These are phyloP conservation scores for Aplodontia rufa DNA, from an alignment of 2,113 vertebrate genomes.

Conservation along the genomic window DNA sequence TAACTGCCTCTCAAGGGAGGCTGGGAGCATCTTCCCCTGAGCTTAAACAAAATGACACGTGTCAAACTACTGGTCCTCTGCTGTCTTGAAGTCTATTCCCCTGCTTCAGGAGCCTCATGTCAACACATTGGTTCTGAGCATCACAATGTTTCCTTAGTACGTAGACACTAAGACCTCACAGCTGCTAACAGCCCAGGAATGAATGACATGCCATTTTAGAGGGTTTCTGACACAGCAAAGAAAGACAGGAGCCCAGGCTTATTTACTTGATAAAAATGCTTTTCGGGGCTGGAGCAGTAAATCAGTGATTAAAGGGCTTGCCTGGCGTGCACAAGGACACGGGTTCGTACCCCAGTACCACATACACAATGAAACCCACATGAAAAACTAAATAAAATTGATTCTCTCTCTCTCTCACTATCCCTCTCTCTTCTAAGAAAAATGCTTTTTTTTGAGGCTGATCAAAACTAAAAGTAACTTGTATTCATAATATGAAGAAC, in stretches of 20 bases:
- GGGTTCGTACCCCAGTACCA: too few relatives aligned
- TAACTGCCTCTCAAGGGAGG: not conserved
- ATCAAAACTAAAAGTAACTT: not conserved
- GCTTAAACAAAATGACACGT: fast-evolving
- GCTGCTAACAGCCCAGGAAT: not conserved
- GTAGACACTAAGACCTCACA: fast-evolving
- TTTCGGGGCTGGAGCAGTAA: too few relatives aligned
- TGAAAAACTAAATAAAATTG: too few relatives aligned
- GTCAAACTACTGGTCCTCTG: fast-evolving
- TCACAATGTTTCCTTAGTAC: not conserved
- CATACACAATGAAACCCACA: too few relatives aligned
- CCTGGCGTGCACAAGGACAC: too few relatives aligned
- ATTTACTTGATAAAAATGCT: not conserved
- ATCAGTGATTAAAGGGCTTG: too few relatives aligned
- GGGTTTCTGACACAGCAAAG: not conserved
- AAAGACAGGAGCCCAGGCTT: not conserved
- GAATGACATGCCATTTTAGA: not conserved
- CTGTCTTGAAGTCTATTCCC: not conserved
- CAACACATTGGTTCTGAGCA: not conserved
- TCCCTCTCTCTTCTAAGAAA: too few relatives aligned
- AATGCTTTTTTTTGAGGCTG: not conserved
- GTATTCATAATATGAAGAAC: not conserved
- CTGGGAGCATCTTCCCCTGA: not conserved
- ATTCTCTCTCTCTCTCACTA: too few relatives aligned
- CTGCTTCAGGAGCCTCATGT: not conserved